phyloP scores from a whole-genome alignment of 2,113 vertebrate species.

The Tyto alba region DNA sequence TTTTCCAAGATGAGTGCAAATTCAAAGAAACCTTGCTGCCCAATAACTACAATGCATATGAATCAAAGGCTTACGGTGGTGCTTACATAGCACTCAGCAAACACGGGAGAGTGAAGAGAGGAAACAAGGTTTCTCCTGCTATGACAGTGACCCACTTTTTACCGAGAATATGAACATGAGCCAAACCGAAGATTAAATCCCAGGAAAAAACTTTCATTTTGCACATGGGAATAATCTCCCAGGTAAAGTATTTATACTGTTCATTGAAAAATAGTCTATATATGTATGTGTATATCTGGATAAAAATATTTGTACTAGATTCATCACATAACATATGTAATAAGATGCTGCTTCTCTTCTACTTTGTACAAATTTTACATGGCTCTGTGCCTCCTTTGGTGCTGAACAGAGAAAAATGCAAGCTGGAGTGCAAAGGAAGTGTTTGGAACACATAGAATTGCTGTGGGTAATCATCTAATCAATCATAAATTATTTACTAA shows the following conservation, averaged over 20 bases:
- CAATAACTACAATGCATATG: conserved; percentile 96
- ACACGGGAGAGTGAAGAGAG: conserved; percentile 86
- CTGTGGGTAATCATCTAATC: conserved; percentile 62
- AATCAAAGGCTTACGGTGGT: conserved; percentile 81
- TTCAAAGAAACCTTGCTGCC: conserved; percentile 91
- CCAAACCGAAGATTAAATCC: background rate
- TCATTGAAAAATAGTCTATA: conserved; percentile 19
- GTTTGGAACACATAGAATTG: conserved; percentile 45
- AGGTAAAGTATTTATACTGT: conserved; percentile 84
- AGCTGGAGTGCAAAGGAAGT: conserved; percentile 53
- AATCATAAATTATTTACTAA: background rate
- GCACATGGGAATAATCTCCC: conserved; percentile 82
- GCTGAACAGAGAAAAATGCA: conserved; percentile 40
- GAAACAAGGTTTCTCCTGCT: conserved; percentile 86
- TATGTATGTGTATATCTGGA: conserved; percentile 81
- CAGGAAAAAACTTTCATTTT: conserved; percentile 72
- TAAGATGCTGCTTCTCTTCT: conserved; percentile 78
- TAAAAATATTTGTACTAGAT: conserved; percentile 77
- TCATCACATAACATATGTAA: conserved; percentile 59
- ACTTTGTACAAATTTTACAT: conserved; percentile 57
- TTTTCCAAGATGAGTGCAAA: conserved; percentile 93
- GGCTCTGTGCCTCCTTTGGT: conserved; percentile 70
- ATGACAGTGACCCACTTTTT: conserved; percentile 98
- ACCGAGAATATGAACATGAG: conserved; percentile 82
- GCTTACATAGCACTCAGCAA: conserved; percentile 93